Percentiles rank a stretch among this genome's conserved stretches.
Conservation (phyloP, 2,797 vertebrate genomes). For the Enoplosus armatus region DNA sequence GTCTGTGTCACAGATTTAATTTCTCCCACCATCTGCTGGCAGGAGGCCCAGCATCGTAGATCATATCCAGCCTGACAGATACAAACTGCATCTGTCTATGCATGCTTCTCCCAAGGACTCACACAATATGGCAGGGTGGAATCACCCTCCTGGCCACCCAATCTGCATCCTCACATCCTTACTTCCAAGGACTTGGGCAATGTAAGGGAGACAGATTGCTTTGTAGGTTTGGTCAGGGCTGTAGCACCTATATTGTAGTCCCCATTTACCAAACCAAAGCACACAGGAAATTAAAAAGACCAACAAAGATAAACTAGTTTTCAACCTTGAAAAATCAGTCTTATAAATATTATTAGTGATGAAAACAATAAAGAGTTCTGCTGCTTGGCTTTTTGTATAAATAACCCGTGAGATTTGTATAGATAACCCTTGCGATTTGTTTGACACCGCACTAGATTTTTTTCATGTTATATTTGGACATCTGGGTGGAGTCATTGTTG, state of each 20-base stretch:
- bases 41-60: constrained; percentile 80
- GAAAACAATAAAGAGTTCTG: too few species aligned
- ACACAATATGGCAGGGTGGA: constrained; percentile 78
- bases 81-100: constrained; percentile 86
- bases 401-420: too few species aligned
- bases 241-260: background rate
- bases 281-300: constrained; percentile 1
- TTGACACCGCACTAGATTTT: constrained; percentile 21
- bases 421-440: too few species aligned
- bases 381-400: too few species aligned
- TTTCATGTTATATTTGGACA: constrained; percentile 31
- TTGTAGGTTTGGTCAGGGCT: constrained; percentile 21
- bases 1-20: constrained; percentile 84
- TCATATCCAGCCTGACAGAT: constrained; percentile 84
- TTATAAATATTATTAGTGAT: background rate
- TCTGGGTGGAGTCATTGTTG: constrained; percentile 51
- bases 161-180: constrained; percentile 67
- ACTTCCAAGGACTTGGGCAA: constrained; percentile 70
- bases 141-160: constrained; percentile 73
- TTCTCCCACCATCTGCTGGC: constrained; percentile 87
- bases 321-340: constrained; percentile 2
- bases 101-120: constrained; percentile 84
- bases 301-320: background rate
- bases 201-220: constrained; percentile 26
- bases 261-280: background rate